These are phyloP conservation scores for Urocynchramus pylzowi DNA, from an alignment of 2,113 vertebrate genomes.

Conservation along the genomic window DNA sequence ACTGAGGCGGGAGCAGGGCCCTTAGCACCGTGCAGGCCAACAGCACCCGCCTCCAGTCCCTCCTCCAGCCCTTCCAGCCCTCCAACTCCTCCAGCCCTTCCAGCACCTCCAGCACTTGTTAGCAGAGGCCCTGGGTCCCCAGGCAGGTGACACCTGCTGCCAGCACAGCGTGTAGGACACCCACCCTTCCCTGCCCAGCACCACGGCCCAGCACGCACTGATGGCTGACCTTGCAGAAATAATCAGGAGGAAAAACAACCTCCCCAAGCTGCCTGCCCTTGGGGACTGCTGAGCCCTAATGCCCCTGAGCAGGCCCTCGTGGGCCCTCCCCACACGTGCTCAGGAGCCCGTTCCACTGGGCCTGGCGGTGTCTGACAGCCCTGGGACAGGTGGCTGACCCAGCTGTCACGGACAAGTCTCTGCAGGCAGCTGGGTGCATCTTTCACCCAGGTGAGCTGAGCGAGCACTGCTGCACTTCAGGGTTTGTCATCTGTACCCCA, in stretches of 20 bases:
- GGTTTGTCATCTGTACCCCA: not conserved
- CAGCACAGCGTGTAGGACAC: rapidly evolving
- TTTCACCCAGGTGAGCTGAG: rapidly evolving
- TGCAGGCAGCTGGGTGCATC: rapidly evolving
- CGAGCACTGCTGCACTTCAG: not conserved
- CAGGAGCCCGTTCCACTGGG: not conserved
- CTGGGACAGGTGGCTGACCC: rapidly evolving
- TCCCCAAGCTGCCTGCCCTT: not conserved
- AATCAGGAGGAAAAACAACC: not conserved
- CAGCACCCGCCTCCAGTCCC: rapidly evolving
- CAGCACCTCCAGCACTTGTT: rapidly evolving
- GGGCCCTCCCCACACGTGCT: rapidly evolving
- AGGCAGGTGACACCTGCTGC: not conserved
- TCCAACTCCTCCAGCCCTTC: not conserved
- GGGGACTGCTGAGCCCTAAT: not conserved
- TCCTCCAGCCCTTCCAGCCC: not conserved
- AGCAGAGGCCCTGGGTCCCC: not conserved
- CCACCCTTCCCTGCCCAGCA: not conserved
- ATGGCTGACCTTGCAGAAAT: not conserved
- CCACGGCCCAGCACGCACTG: not conserved
- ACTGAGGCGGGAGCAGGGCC: not conserved
- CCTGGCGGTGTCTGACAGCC: rapidly evolving
- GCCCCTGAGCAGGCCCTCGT: not conserved
- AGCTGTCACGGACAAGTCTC: rapidly evolving
- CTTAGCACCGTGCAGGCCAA: rapidly evolving